A percentile compares a stretch with the other conserved stretches of the same genome.
phyloP scores from a whole-genome alignment of 1,140 invertebrate species.

The Campoletis sonorensis region DNA sequence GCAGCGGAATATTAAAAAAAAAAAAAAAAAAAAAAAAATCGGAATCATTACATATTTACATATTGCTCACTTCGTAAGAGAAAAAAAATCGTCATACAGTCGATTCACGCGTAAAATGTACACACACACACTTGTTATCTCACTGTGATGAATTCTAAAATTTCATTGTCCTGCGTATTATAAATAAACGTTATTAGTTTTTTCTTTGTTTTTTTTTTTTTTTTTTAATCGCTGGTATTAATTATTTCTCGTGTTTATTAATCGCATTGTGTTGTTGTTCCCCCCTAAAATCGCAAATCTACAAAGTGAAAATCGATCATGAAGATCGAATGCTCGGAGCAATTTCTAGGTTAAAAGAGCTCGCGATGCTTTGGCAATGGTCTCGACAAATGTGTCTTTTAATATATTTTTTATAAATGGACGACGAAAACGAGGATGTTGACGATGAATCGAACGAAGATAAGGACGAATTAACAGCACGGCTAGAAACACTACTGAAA shows the following conservation, averaged over 20 bases:
- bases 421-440: neutral
- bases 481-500: constrained; percentile 28
- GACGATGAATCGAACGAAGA: neutral
- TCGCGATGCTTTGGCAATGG: neutral
- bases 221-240: neutral
- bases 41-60: too few species aligned
- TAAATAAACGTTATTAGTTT: too few species aligned
- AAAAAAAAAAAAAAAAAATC: too few species aligned
- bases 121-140: neutral
- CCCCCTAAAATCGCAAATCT: constrained; percentile 18
- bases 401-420: neutral
- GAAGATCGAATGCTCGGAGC: constrained; percentile 8
- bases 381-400: constrained; percentile 3
- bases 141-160: neutral
- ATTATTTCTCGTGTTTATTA: neutral
- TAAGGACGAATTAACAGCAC: constrained; percentile 6
- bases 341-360: neutral
- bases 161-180: neutral
- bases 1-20: neutral
- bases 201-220: too few species aligned
- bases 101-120: too few species aligned
- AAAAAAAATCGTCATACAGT: too few species aligned
- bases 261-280: neutral
- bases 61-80: too few species aligned
- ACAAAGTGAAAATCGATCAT: constrained; percentile 13